A percentile compares a stretch with the other conserved stretches of the same genome.
Evolutionary conservation across 2,888 invertebrate species (phyloP).

Genomic region (Toxonevra muliebris): DNA sequence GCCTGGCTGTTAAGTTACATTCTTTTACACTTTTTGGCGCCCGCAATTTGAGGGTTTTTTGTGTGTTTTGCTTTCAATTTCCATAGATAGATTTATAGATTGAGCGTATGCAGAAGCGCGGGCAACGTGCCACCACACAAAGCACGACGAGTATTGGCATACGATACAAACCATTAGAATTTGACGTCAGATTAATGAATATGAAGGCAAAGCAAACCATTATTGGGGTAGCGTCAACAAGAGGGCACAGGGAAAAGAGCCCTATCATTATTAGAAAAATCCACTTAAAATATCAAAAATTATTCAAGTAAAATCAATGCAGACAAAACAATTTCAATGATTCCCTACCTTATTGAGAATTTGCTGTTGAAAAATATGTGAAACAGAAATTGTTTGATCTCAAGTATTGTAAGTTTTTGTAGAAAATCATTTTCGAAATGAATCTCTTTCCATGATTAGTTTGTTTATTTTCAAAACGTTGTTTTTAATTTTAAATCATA

Average conservation of each 20-base stretch:
- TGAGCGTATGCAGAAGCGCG: neutral
- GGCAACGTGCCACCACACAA: neutral
- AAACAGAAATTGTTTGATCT: too few species aligned
- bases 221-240: too few species aligned
- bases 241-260: neutral
- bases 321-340: too few species aligned
- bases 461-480: too few species aligned
- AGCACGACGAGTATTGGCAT: neutral
- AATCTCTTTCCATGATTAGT: too few species aligned
- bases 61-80: neutral
- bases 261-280: neutral
- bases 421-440: too few species aligned
- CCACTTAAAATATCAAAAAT: constrained; percentile 1
- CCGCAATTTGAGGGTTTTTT: neutral
- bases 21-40: neutral
- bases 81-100: neutral
- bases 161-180: neutral
- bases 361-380: too few species aligned
- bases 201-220: neutral
- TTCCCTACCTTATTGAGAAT: too few species aligned
- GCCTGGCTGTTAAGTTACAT: too few species aligned
- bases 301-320: neutral
- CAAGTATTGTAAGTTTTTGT: too few species aligned
- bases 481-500: too few species aligned
- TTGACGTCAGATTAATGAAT: constrained; percentile 1